Evolutionary conservation across 2,797 vertebrate species (phyloP), one percentile per base, ranked within the genome.

Genomic region (Chromis chromis): DNA sequence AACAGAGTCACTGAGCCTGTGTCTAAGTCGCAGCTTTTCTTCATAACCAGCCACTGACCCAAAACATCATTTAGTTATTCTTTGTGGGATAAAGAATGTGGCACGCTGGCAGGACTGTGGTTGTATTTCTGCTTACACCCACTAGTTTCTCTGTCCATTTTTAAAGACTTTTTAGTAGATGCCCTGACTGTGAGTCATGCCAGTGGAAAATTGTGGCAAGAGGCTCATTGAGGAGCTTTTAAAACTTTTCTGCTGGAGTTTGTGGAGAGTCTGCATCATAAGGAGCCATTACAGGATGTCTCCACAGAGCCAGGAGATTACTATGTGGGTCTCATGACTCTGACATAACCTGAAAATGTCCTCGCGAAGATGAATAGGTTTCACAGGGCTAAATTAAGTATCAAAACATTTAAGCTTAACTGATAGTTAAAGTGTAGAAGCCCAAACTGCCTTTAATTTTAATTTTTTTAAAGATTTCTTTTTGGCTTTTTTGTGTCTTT

Each of bases 161-260:
- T 74, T 61, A 69, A 79, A 60, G 27, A 50, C 63, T 83, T 79
- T 25, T 87, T 28, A 36, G 33, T 79, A 68, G 76, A 78, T 82
- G 81, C 28, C 9, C 33, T 69, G 79, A 79, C 66, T 70, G 61
- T 71, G 85, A 86, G 68, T 87, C 83, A 84, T 40, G 55, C 65
- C 66, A 68, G 60, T 58, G 83, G 80, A 84, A 90, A 87, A 19
- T 80, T 78, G 33, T 65, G 61, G 80, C 66, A 63, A 54, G 54
- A 65, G 42, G 65, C 62, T 77, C 56, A 67, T 28, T 49, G 33
- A 65, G 44, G 36, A 76, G 61, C 39, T 77, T 76, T 76, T 64
- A 68, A 82, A 81, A 77, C 11, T 40, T 85, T 86, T 81, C 74
- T 80, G 65, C 78, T 61, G 56, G 22, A 81, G 40, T 68, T 74